Evolutionary conservation across 2,888 invertebrate genomes (phyloP).

Genomic region (Andrena flavipes): DNA sequence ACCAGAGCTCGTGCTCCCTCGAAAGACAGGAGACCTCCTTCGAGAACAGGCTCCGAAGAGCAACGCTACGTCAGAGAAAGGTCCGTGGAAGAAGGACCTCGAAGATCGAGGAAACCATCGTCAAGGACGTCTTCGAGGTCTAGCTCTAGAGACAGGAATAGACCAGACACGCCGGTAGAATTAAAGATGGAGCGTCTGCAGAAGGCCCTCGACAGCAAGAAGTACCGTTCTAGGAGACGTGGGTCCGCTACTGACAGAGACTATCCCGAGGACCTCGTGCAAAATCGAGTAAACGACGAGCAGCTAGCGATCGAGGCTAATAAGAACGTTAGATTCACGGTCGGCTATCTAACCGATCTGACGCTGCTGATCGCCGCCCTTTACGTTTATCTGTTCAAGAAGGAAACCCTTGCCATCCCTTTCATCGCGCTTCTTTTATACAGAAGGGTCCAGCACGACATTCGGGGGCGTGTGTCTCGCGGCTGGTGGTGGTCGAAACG

Average conservation of each 20-base stretch:
- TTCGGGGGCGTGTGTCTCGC: conserved; percentile 80
- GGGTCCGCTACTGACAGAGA: conserved; percentile 54
- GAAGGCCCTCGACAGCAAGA: conserved; percentile 72
- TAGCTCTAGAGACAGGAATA: conserved; percentile 77
- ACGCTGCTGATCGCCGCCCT: conserved; percentile 91
- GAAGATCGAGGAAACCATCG: conserved; percentile 70
- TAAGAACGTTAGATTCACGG: conserved; percentile 88
- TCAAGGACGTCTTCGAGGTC: conserved; percentile 79
- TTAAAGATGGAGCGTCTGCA: conserved; percentile 81
- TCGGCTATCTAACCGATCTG: conserved; percentile 91
- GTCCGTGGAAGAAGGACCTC: conserved; percentile 50
- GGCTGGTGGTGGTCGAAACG: conserved; percentile 71
- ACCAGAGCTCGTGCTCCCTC: conserved; percentile 69
- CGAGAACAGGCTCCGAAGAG: conserved; percentile 67
- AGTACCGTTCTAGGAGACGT: conserved; percentile 63
- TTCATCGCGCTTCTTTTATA: conserved; percentile 91
- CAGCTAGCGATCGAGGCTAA: conserved; percentile 88
- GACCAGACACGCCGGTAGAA: conserved; percentile 80
- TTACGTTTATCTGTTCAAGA: conserved; percentile 93
- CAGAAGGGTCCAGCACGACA: conserved; percentile 90
- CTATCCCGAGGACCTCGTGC: conserved; percentile 34
- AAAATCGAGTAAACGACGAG: conserved; percentile 76
- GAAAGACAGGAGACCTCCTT: conserved; percentile 61
- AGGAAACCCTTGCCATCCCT: conserved; percentile 92
- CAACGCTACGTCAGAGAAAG: conserved; percentile 55